Evolutionary conservation across 2,113 vertebrate genomes (phyloP).

Genomic region (Rhinolophus sinicus): DNA sequence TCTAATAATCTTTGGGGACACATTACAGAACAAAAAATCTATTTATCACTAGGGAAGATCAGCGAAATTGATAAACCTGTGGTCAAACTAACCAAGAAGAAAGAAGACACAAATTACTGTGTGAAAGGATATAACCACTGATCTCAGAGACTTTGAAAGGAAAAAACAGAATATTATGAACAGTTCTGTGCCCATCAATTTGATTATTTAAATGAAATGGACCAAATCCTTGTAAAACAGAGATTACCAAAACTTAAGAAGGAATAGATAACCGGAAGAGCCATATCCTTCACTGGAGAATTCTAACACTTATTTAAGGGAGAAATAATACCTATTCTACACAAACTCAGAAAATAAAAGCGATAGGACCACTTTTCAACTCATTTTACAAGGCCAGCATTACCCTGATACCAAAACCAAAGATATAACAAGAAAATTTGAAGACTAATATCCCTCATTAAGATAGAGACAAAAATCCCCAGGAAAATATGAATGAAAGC

Average conservation of each 20-base stretch:
- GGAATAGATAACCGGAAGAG: neutral
- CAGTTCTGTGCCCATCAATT: neutral
- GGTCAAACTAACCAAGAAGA: neutral
- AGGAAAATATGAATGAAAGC: neutral
- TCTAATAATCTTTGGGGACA: neutral
- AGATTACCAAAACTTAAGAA: neutral
- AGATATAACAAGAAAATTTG: neutral
- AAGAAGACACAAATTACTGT: neutral
- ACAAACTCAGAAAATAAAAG: neutral
- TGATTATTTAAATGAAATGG: constrained; percentile 17
- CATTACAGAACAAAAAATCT: neutral
- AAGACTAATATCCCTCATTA: neutral
- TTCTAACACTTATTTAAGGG: neutral
- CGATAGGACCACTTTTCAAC: neutral
- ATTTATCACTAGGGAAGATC: neutral
- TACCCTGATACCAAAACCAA: neutral
- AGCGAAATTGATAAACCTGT: neutral
- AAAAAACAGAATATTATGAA: neutral
- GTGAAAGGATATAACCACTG: neutral
- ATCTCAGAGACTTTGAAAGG: neutral
- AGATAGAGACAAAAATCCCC: neutral
- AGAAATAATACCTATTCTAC: neutral
- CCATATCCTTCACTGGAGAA: neutral
- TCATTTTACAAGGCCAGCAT: neutral
- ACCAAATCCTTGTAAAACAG: neutral